Percentiles rank a stretch among this genome's conserved stretches.
Evolutionary conservation across 2,888 invertebrate species (phyloP).

Genomic region (Papilio elwesi): DNA sequence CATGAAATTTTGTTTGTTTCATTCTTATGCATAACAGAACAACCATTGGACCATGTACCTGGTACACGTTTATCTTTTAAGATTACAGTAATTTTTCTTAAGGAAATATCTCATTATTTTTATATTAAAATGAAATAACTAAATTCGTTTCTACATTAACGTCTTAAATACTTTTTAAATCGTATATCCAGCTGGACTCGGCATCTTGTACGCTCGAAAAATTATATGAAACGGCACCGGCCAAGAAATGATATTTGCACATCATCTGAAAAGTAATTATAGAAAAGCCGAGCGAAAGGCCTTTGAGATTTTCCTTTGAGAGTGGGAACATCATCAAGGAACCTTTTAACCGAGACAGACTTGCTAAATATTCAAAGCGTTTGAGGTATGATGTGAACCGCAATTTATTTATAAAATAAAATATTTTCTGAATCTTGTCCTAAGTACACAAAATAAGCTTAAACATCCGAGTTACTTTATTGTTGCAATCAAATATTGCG

Average conservation of each 20-base stretch:
- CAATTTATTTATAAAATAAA: conserved; percentile 17
- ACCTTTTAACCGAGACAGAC: conserved; percentile 24
- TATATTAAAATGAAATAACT: too few species aligned
- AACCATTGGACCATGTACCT: too few species aligned
- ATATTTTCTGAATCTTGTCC: background rate
- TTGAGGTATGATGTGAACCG: conserved; percentile 5
- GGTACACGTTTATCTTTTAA: too few species aligned
- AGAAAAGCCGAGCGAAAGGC: conserved; percentile 12
- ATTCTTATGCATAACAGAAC: too few species aligned
- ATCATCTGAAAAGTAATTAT: conserved; percentile 35
- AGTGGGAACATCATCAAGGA: conserved; percentile 29
- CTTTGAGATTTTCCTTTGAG: conserved; percentile 33
- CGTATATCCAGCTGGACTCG: background rate
- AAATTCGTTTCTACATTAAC: too few species aligned
- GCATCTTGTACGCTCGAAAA: background rate
- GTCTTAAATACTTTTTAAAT: background rate
- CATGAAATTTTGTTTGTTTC: too few species aligned
- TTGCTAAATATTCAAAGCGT: conserved; percentile 26
- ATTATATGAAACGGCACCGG: conserved; percentile 2
- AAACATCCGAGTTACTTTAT: background rate
- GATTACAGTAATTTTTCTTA: too few species aligned
- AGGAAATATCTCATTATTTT: too few species aligned
- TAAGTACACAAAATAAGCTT: background rate
- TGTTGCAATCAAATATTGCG: background rate
- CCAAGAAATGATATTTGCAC: conserved; percentile 31